Evolutionary conservation across 2,797 vertebrate genomes (phyloP), one percentile per base, ranked within the genome.

Genomic region (Enteromius trimaculatus): DNA sequence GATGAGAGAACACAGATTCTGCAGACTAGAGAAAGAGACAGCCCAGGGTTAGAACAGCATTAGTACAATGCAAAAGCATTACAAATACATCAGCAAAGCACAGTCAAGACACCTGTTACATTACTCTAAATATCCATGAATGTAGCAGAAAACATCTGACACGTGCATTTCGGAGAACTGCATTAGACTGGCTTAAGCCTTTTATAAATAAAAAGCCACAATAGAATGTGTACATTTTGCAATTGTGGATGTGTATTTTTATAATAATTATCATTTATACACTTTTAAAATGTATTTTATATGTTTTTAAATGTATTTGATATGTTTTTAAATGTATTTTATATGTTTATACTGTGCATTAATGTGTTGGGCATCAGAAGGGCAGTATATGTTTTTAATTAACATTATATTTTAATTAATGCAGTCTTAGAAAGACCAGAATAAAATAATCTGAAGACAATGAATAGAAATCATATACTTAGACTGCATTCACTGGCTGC

Each of bases 11-110:
- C 81, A 83, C 86, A 86, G 85, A 85, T 84, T 87, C 86, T 79
- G 85, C 81, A 83, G 86, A 88, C 87, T 86, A 84, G 81, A 87
- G 85, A 90, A 78, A 88, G 78, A 87, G 75, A 88, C 85, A 88
- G 85, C 79, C 55, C 81, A 80, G 78, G 71, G 77, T 88, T 88
- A 88, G 86, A 86, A 87, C 79, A 60, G 79, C 70, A 82, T 81
- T 62, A 64, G 79, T 84, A 86, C 87, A 87, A 71, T 39, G 87
- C 74, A 82, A 53, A 76, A 76, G 62, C 83, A 87, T 77, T 74
- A 82, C 81, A 88, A 81, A 81, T 82, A 84, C 68, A 86, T 85
- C 79, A 84, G 85, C 70, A 86, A 37, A 87, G 83, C 82, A 62
- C 29, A 65, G 62, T 65, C 42, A 65, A 79, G 39, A 79, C 44